phyloP scores from a whole-genome alignment of 1,140 invertebrate genomes.

The Holotrichia oblita region DNA sequence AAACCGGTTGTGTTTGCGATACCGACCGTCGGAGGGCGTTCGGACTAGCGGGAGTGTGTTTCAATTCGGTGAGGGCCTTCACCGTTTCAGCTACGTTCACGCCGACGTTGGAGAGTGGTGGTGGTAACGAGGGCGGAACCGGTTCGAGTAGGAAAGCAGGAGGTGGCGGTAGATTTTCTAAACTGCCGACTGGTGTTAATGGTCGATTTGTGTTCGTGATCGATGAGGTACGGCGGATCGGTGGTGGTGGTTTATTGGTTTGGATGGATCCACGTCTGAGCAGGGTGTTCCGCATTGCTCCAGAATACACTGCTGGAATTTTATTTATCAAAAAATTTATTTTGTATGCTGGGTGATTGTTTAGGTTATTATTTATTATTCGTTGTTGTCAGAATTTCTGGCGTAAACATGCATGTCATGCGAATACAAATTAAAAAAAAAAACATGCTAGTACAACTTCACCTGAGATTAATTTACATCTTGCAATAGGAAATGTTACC shows the following conservation, averaged over 20 bases:
- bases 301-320: constrained; percentile 58
- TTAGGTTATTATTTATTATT: no score
- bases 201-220: constrained; percentile 68
- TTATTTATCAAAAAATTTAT: background rate
- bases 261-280: constrained; percentile 71
- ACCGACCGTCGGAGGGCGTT: constrained; percentile 72
- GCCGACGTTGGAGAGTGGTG: constrained; percentile 17
- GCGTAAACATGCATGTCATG: no score
- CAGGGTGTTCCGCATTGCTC: constrained; percentile 61
- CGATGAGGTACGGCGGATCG: constrained; percentile 85
- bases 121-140: constrained; percentile 58
- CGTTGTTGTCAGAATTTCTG: no score
- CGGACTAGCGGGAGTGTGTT: constrained; percentile 87
- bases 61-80: constrained; percentile 82
- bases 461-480: no score
- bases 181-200: constrained; percentile 54
- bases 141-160: constrained; percentile 82
- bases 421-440: no score
- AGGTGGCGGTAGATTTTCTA: constrained; percentile 82
- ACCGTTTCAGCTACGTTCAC: constrained; percentile 87
- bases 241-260: constrained; percentile 80
- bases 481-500: no score
- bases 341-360: no score
- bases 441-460: no score
- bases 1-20: constrained; percentile 56